A percentile compares a stretch with the other conserved stretches of the same genome.
phyloP scores from a whole-genome alignment of 2,888 invertebrate genomes.

The Torymus aiolomorphi region DNA sequence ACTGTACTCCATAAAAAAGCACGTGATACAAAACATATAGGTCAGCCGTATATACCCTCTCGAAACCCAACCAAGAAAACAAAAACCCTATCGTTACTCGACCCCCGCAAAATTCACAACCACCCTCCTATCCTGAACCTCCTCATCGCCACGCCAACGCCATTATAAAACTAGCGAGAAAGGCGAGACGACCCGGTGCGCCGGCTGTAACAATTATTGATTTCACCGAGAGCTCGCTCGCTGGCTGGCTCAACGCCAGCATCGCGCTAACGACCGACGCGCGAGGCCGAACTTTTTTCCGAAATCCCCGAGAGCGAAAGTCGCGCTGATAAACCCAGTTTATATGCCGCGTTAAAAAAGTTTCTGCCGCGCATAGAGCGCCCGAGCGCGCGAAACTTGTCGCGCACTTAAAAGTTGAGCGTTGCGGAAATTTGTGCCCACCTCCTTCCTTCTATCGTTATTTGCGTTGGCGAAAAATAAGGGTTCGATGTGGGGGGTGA shows the following conservation, averaged over 20 bases:
- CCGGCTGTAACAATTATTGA: slow-evolving; percentile 48
- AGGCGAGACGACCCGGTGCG: not conserved
- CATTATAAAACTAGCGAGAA: slow-evolving; percentile 8
- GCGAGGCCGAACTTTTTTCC: slow-evolving; percentile 11
- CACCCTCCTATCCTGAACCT: too few relatives aligned
- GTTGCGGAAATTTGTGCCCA: slow-evolving; percentile 30
- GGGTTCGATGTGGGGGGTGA: too few relatives aligned
- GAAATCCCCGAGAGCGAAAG: slow-evolving; percentile 20
- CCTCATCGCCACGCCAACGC: not conserved
- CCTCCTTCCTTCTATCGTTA: slow-evolving; percentile 14
- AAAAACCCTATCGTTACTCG: too few relatives aligned
- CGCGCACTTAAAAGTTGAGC: slow-evolving; percentile 49
- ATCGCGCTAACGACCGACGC: slow-evolving; percentile 38
- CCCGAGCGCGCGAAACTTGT: slow-evolving; percentile 15
- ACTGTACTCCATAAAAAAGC: too few relatives aligned
- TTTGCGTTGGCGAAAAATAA: slow-evolving; percentile 9
- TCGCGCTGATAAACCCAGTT: slow-evolving; percentile 49
- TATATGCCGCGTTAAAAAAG: slow-evolving; percentile 50
- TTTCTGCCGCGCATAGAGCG: not conserved
- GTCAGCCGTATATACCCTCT: too few relatives aligned
- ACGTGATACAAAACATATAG: too few relatives aligned
- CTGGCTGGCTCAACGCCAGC: slow-evolving; percentile 40
- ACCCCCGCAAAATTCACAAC: too few relatives aligned
- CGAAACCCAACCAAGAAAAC: too few relatives aligned
- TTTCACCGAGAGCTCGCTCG: slow-evolving; percentile 19